phyloP scores from a whole-genome alignment of 2,888 invertebrate genomes.

The Hemicrepidius hirtus region DNA sequence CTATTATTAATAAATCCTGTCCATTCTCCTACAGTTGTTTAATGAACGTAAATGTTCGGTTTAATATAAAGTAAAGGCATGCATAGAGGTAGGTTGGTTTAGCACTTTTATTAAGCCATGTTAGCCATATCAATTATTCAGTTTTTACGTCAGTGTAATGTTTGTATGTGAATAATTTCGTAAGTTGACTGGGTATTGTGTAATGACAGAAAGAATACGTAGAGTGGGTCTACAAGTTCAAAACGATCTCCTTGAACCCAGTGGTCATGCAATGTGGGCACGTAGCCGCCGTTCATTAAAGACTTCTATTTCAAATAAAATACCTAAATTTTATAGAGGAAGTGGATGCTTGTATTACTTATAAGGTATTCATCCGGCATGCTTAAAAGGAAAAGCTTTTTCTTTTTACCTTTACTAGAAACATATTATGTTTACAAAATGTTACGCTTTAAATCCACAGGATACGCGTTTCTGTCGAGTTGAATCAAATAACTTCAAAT shows the following conservation, averaged over 20 bases:
- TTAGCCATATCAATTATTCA: conserved; percentile 10
- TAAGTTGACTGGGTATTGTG: conserved; percentile 16
- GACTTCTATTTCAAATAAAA: conserved; percentile 4
- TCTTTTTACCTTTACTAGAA: too few species aligned
- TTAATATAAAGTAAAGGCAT: too few species aligned
- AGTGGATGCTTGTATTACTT: conserved; percentile 17
- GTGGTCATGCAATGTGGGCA: conserved; percentile 36
- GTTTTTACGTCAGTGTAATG: conserved; percentile 15
- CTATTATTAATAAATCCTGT: too few species aligned
- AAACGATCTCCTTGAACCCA: conserved; percentile 33
- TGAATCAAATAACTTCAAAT: too few species aligned
- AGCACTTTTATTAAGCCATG: too few species aligned
- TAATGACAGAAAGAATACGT: conserved; percentile 22
- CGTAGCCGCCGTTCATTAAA: conserved; percentile 28
- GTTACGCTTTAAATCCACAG: too few species aligned
- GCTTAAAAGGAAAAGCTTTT: conserved; percentile 17
- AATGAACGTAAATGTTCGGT: too few species aligned
- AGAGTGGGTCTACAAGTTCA: conserved; percentile 26
- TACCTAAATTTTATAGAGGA: conserved; percentile 26
- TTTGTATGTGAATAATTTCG: conserved; percentile 21
- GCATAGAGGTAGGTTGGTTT: too few species aligned
- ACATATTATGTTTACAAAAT: too few species aligned
- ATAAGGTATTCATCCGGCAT: conserved; percentile 11
- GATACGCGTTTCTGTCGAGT: too few species aligned
- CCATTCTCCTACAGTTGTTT: too few species aligned